Conservation (phyloP, 2,888 invertebrate genomes). For the Chrysotoxum bicinctum region DNA sequence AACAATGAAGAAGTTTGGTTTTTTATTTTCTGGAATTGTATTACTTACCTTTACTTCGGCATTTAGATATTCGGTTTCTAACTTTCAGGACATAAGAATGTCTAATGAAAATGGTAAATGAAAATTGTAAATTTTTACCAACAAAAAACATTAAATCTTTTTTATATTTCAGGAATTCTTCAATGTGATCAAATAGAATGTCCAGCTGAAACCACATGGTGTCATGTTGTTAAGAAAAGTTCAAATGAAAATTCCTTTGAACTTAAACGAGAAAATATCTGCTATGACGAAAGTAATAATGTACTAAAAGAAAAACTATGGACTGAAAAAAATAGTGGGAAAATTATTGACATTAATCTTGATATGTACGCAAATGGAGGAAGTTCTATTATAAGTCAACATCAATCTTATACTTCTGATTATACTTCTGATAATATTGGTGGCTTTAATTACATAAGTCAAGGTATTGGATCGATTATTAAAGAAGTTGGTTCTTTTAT, state of each 20-base stretch:
- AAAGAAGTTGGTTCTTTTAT: background rate
- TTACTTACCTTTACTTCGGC: background rate
- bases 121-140: background rate
- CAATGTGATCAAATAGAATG: conserved; percentile 29
- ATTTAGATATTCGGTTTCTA: background rate
- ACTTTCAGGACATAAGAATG: background rate
- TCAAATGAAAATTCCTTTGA: background rate
- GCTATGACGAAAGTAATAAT: background rate
- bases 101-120: conserved; percentile 2
- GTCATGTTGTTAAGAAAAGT: conserved; percentile 7
- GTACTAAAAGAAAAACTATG: background rate
- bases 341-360: background rate
- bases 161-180: background rate
- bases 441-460: background rate
- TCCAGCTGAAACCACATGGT: background rate
- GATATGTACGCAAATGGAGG: conserved; percentile 2
- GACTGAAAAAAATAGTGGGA: background rate
- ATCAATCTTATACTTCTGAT: background rate
- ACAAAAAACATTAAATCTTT: background rate
- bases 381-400: background rate
- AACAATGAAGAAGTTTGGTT: background rate
- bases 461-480: background rate
- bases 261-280: conserved; percentile 18
- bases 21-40: background rate
- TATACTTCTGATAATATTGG: background rate